Conservation (phyloP, 1,140 invertebrate genomes). For the Sipha flava region DNA sequence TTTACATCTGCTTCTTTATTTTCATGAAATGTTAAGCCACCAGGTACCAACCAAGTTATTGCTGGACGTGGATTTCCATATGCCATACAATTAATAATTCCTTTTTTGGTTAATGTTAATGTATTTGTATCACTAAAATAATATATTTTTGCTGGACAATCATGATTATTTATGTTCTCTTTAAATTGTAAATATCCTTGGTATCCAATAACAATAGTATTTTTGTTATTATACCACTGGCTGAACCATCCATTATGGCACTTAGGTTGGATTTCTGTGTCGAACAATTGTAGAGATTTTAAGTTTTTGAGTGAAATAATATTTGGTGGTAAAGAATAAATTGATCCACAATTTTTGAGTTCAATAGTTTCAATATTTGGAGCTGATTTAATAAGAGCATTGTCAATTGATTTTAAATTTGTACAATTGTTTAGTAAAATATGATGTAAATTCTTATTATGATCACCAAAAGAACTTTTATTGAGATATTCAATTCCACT, state of each 20-base stretch:
- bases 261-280: neutral
- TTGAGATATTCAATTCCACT: neutral
- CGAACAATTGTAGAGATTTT: neutral
- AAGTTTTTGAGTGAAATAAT: constrained; percentile 16
- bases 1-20: constrained; percentile 55
- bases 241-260: constrained; percentile 22
- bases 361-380: neutral
- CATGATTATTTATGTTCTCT: neutral
- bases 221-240: neutral
- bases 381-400: neutral
- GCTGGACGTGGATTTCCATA: constrained; percentile 66
- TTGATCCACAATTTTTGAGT: neutral
- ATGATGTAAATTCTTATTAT: neutral
- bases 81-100: constrained; percentile 63
- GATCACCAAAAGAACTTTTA: neutral
- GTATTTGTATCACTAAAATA: neutral
- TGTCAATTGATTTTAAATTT: neutral
- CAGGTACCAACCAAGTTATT: constrained; percentile 78
- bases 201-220: neutral
- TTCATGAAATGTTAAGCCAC: constrained; percentile 52
- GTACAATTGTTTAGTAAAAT: neutral
- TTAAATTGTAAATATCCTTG: neutral
- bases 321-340: neutral
- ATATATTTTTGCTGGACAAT: constrained; percentile 11
- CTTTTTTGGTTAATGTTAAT: constrained; percentile 10